A percentile compares a stretch with the other conserved stretches of the same genome.
Evolutionary conservation across 2,113 vertebrate genomes (phyloP).

Genomic region (Formicarius rufipectus): DNA sequence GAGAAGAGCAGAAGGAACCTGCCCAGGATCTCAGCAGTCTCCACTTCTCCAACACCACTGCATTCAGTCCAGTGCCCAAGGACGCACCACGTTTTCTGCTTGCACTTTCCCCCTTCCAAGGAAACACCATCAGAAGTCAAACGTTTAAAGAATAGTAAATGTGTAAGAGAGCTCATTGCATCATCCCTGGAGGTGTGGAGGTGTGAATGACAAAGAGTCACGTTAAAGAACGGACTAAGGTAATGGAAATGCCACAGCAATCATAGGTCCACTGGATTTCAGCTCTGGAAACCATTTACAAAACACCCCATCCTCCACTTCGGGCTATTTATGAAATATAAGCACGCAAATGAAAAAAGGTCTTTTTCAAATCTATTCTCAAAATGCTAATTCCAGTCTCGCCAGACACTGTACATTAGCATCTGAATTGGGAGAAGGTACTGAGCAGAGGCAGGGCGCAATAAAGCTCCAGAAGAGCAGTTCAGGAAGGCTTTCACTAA

Average conservation of each 20-base stretch:
- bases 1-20: not conserved
- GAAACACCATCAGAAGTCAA: not conserved
- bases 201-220: not conserved
- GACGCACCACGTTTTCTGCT: not conserved
- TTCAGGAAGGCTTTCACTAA: not conserved
- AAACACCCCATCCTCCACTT: not conserved
- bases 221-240: not conserved
- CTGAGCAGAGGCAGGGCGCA: not conserved
- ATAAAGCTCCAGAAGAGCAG: conserved; percentile 26
- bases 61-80: not conserved
- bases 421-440: not conserved
- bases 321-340: conserved; percentile 5
- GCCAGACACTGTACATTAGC: not conserved
- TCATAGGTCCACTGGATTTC: not conserved
- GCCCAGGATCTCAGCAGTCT: not conserved
- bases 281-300: not conserved
- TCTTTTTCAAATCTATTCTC: not conserved
- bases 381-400: not conserved
- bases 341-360: not conserved
- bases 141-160: not conserved
- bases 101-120: not conserved
- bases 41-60: not conserved
- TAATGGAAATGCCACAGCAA: not conserved
- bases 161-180: not conserved
- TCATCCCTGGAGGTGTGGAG: not conserved